phyloP scores from a whole-genome alignment of 2,113 vertebrate species.

The Leuciscus idus region DNA sequence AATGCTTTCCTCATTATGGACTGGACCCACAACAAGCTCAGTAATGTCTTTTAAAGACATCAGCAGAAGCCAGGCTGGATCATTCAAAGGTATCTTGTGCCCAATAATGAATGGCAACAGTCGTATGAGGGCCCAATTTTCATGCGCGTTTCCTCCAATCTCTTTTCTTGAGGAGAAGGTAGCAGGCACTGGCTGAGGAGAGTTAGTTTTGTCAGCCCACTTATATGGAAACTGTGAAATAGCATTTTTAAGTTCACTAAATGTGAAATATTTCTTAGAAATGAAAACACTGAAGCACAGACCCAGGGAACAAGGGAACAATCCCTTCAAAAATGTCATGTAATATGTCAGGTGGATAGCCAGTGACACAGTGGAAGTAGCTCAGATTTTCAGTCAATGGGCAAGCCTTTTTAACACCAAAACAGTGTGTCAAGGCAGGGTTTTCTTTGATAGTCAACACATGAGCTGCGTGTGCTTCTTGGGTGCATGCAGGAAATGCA shows the following conservation, averaged over 20 bases:
- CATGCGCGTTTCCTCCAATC: too few relatives aligned
- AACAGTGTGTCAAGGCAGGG: background rate
- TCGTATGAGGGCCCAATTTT: slow-evolving; percentile 26
- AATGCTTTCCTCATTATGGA: slow-evolving; percentile 7
- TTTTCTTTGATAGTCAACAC: background rate
- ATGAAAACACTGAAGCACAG: slow-evolving; percentile 25
- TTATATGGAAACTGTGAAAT: slow-evolving; percentile 8
- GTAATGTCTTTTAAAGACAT: background rate
- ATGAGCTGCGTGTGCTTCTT: too few relatives aligned
- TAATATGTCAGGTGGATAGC: slow-evolving; percentile 34
- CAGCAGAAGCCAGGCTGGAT: slow-evolving; percentile 38
- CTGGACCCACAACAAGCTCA: too few relatives aligned
- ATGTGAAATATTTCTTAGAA: slow-evolving; percentile 1
- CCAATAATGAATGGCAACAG: slow-evolving; percentile 41
- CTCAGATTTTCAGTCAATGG: background rate
- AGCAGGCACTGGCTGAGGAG: background rate
- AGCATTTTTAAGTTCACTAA: background rate
- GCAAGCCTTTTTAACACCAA: slow-evolving; percentile 25
- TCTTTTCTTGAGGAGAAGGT: background rate
- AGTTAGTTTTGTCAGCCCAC: background rate
- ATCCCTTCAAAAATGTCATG: background rate
- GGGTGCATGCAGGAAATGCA: too few relatives aligned
- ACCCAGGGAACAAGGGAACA: background rate
- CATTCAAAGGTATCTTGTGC: slow-evolving; percentile 10
- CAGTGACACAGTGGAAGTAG: too few relatives aligned